Evolutionary conservation across 2,113 vertebrate species (phyloP).

Genomic region (Boulengeromyrus knoepffleri): DNA sequence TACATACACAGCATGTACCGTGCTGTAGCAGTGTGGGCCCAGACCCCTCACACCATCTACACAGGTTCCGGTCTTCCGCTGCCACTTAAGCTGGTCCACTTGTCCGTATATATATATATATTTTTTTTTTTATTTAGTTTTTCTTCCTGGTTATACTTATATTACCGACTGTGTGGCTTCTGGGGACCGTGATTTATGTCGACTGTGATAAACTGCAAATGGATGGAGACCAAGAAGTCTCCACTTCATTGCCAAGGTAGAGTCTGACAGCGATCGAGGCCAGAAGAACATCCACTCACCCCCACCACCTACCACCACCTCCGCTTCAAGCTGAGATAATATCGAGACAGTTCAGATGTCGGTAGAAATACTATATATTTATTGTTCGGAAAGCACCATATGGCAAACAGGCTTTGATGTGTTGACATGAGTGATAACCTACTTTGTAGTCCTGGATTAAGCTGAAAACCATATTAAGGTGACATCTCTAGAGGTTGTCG

Average conservation of each 20-base stretch:
- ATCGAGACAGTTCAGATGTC: conserved; percentile 59
- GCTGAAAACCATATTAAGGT: conserved; percentile 55
- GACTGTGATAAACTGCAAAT: conserved; percentile 56
- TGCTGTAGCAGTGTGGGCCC: not conserved
- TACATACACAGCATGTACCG: not conserved
- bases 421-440: conserved; percentile 63
- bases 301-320: not conserved
- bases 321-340: conserved; percentile 45
- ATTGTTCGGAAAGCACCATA: conserved; percentile 64
- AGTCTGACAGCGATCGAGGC: conserved; percentile 48
- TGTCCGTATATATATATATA: not conserved
- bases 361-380: conserved; percentile 60
- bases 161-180: conserved; percentile 26
- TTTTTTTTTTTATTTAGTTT: conserved; percentile 9
- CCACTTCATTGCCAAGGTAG: conserved; percentile 40
- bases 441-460: conserved; percentile 53
- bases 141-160: conserved; percentile 22
- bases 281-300: conserved; percentile 32
- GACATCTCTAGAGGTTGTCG: conserved; percentile 20
- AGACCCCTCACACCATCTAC: not conserved
- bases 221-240: conserved; percentile 50
- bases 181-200: conserved; percentile 44
- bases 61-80: conserved; percentile 18
- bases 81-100: conserved; percentile 26
- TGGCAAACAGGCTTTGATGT: conserved; percentile 56